phyloP scores from a whole-genome alignment of 2,888 invertebrate species.

The Melanostoma mellinum region DNA sequence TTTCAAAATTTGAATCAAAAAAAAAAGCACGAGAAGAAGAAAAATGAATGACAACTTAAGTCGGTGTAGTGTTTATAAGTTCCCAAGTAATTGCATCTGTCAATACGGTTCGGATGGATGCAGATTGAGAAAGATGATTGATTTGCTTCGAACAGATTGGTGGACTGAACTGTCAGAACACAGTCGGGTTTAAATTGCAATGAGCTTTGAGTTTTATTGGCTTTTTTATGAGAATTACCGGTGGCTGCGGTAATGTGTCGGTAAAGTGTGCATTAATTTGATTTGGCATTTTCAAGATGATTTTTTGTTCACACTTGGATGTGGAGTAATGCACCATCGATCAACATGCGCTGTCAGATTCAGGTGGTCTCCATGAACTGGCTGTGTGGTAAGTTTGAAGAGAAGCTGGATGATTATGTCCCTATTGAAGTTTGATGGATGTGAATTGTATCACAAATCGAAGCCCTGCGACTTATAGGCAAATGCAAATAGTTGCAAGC shows the following conservation, averaged over 20 bases:
- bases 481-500: too few relatives aligned
- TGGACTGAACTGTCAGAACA: slow-evolving; percentile 11
- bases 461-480: too few relatives aligned
- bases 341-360: slow-evolving; percentile 9
- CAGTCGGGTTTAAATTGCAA: background rate
- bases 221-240: slow-evolving; percentile 37
- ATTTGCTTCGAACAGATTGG: slow-evolving; percentile 22
- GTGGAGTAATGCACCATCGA: slow-evolving; percentile 29
- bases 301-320: background rate
- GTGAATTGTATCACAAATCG: too few relatives aligned
- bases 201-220: slow-evolving; percentile 18
- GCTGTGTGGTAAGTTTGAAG: background rate
- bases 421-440: too few relatives aligned
- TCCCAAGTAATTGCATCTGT: slow-evolving; percentile 44
- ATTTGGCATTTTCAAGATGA: slow-evolving; percentile 26
- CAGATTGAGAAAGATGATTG: slow-evolving; percentile 58
- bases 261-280: slow-evolving; percentile 21
- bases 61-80: slow-evolving; percentile 27
- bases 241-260: slow-evolving; percentile 24
- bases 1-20: slow-evolving; percentile 60
- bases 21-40: background rate
- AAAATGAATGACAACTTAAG: slow-evolving; percentile 6
- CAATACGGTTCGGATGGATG: slow-evolving; percentile 24
- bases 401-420: too few relatives aligned
- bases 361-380: background rate